Base-by-base conservation (phyloP, 37 sponge, comb jelly and placozoan species). In the Mnemiopsis leidyi region DNA sequence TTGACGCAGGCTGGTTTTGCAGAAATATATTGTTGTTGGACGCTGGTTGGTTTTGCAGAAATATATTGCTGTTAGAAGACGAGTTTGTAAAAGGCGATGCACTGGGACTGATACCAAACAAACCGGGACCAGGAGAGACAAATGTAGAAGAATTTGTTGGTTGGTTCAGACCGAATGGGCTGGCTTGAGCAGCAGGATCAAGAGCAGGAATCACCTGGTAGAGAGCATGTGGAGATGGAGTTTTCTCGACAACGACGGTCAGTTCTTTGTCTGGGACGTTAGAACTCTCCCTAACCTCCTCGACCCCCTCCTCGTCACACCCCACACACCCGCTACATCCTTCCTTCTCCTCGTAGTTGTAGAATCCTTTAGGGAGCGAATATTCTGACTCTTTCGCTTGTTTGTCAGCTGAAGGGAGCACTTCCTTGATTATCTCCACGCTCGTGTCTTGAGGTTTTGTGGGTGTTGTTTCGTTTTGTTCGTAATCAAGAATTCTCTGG, bases 361-460 rank as follows among this genome's bases (percentile, higher is more conserved):
- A 36, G 82, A 79, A 79, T 16, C 82, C 82, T 20, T 35, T 32
- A 0, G 82, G 82, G 23, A 79, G 37, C 36, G 37, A 35, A 16
- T 33, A 36, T 69, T 69, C 73, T 28, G 73, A 21, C 21, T 69
- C 73, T 25, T 69, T 69, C 2, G 73, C 73, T 20, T 25, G 73
- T 69, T 28, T 28, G 28, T 69, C 73, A 28, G 73, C 24, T 21
- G 73, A 25, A 23, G 73, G 73, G 2, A 69, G n/a, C 73, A 69
- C 73, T 69, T 69, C 73, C 73, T 69, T 69, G 73, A 69, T 69
- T 5, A 69, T 25, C 21, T 69, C 73, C 24, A 69, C 73, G 29
- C 73, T 69, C 23, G 73, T 69, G 73, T 69, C 29, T 69, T 28
- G 28, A 20, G 73, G 28, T 5, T 1, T 25, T 23, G 2, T 21